These are phyloP conservation scores for Lutjanus erythropterus DNA, from an alignment of 2,113 vertebrate genomes.

Conservation along the genomic window DNA sequence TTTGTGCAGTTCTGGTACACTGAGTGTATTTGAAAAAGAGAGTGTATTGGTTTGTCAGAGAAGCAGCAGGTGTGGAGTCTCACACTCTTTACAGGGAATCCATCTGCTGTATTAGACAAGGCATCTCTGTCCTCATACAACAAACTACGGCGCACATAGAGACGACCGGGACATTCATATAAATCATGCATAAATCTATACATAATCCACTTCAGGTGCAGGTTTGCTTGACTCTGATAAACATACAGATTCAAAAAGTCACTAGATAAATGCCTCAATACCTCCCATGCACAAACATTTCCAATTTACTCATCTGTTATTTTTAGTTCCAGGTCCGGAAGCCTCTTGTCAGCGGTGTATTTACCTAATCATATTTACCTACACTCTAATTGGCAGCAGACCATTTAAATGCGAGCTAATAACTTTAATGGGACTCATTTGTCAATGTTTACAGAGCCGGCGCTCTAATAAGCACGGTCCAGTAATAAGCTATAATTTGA, in stretches of 20 bases:
- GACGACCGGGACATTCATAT: neutral
- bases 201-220: neutral
- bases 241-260: neutral
- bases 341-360: constrained; percentile 24
- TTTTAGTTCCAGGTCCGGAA: constrained; percentile 3
- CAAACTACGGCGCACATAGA: neutral
- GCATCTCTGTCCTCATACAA: constrained; percentile 6
- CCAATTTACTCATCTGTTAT: neutral
- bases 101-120: neutral
- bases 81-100: neutral
- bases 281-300: neutral
- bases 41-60: neutral
- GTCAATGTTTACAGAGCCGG: constrained; percentile 49
- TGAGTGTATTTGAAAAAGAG: neutral
- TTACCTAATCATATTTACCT: constrained; percentile 59
- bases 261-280: neutral
- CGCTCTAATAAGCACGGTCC: constrained; percentile 22
- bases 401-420: constrained; percentile 53
- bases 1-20: neutral
- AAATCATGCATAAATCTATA: neutral
- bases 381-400: constrained; percentile 45
- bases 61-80: constrained; percentile 33
- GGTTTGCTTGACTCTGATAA: neutral
- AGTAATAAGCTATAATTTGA: constrained; percentile 62
- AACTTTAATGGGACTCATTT: constrained; percentile 64